Evolutionary conservation across 1,140 invertebrate genomes (phyloP).

Genomic region (Drosophila littoralis): DNA sequence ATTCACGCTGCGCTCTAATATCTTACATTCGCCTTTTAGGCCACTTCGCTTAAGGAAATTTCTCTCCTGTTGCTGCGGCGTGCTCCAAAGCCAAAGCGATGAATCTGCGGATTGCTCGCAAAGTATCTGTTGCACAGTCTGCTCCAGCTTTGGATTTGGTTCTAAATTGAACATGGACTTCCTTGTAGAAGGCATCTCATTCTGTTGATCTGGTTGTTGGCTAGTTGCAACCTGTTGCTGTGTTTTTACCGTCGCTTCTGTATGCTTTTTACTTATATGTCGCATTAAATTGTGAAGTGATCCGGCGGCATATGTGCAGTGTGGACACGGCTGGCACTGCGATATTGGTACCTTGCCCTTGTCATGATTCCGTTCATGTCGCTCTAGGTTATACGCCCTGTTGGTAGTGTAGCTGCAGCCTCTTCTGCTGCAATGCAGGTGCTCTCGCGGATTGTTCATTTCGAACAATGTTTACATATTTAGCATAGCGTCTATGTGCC

Average conservation of each 20-base stretch:
- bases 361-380: slow-evolving; percentile 40
- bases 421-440: slow-evolving; percentile 31
- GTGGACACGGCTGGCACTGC: slow-evolving; percentile 39
- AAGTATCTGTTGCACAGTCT: neutral
- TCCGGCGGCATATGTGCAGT: slow-evolving; percentile 40
- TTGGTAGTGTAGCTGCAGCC: slow-evolving; percentile 42
- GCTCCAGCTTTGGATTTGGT: neutral
- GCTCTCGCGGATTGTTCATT: slow-evolving; percentile 37
- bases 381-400: slow-evolving; percentile 31
- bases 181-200: neutral
- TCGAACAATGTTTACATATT: neutral
- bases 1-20: slow-evolving; percentile 19
- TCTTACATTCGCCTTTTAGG: slow-evolving; percentile 10
- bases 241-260: slow-evolving; percentile 1
- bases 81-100: slow-evolving; percentile 32
- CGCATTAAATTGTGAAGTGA: slow-evolving; percentile 41
- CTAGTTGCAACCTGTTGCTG: neutral
- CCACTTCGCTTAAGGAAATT: slow-evolving; percentile 28
- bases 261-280: slow-evolving; percentile 37
- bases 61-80: slow-evolving; percentile 29
- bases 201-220: neutral
- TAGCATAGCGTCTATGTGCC: slow-evolving; percentile 1
- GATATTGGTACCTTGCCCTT: slow-evolving; percentile 36
- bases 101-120: neutral
- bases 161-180: neutral